These are phyloP conservation scores for Margaritifera margaritifera DNA, from an alignment of 2,888 invertebrate species.

Conservation along the genomic window DNA sequence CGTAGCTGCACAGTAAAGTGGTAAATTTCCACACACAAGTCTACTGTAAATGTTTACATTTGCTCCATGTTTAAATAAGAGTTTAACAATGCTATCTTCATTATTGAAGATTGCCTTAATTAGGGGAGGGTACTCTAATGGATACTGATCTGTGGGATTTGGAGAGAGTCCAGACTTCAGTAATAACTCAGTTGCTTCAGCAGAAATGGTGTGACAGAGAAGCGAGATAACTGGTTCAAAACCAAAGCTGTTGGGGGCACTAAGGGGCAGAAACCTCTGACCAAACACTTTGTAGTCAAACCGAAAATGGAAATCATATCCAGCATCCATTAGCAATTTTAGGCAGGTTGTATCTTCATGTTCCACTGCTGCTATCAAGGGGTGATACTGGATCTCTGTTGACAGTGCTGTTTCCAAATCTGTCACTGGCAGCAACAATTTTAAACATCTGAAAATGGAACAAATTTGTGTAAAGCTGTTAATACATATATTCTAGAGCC, in stretches of 20 bases:
- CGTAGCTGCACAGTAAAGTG: constrained; percentile 44
- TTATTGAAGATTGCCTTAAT: constrained; percentile 46
- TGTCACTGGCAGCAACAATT: constrained; percentile 53
- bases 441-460: constrained; percentile 47
- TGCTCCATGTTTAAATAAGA: constrained; percentile 53
- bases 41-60: constrained; percentile 53
- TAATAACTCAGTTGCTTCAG: constrained; percentile 41
- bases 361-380: constrained; percentile 38
- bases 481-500: background rate
- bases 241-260: constrained; percentile 20
- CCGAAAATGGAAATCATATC: constrained; percentile 19
- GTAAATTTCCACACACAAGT: constrained; percentile 47
- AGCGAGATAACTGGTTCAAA: constrained; percentile 39
- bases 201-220: constrained; percentile 31
- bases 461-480: constrained; percentile 5
- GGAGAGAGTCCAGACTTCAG: constrained; percentile 46
- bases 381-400: constrained; percentile 33
- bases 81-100: constrained; percentile 37
- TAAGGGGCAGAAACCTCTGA: constrained; percentile 9
- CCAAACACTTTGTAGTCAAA: too few species aligned
- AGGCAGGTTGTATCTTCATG: constrained; percentile 42
- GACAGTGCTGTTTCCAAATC: constrained; percentile 27
- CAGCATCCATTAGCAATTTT: constrained; percentile 33
- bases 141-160: constrained; percentile 21
- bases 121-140: constrained; percentile 55